phyloP scores from a whole-genome alignment of 92 coral and sea anemone genomes.

The Nematostella vectensis region DNA sequence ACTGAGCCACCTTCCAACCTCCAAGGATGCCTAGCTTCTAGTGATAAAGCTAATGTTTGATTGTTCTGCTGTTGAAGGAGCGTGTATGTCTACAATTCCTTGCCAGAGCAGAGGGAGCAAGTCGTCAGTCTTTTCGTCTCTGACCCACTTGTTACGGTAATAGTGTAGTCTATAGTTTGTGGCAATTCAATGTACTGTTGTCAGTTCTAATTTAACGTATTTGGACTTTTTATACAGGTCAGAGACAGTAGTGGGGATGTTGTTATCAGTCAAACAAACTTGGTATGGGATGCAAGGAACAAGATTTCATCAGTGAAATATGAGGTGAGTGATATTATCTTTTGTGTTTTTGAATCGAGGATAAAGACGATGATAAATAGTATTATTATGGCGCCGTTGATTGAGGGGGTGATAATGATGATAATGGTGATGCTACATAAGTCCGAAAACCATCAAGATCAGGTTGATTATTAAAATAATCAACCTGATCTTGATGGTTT shows the following conservation, averaged over 20 bases:
- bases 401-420: too few species aligned
- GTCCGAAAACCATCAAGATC: too few species aligned
- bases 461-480: too few species aligned
- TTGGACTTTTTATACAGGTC: constrained; percentile 25
- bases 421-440: too few species aligned
- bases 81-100: constrained; percentile 76
- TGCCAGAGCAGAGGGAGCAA: constrained; percentile 70
- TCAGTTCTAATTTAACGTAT: neutral
- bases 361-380: too few species aligned
- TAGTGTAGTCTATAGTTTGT: too few species aligned
- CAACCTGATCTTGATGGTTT: too few species aligned
- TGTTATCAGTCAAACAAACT: constrained; percentile 76
- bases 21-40: too few species aligned
- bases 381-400: too few species aligned
- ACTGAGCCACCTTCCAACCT: too few species aligned
- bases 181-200: too few species aligned
- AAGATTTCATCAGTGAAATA: constrained; percentile 56
- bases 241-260: constrained; percentile 65
- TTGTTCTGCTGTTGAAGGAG: neutral
- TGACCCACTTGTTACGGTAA: constrained; percentile 70
- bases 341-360: too few species aligned
- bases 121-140: constrained; percentile 83
- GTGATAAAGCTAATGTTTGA: neutral
- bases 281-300: constrained; percentile 70
- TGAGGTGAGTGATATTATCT: constrained; percentile 50